A percentile compares a stretch with the other conserved stretches of the same genome.
phyloP scores from a whole-genome alignment of 2,888 invertebrate species.

The Callyntrura guangdongensis region DNA sequence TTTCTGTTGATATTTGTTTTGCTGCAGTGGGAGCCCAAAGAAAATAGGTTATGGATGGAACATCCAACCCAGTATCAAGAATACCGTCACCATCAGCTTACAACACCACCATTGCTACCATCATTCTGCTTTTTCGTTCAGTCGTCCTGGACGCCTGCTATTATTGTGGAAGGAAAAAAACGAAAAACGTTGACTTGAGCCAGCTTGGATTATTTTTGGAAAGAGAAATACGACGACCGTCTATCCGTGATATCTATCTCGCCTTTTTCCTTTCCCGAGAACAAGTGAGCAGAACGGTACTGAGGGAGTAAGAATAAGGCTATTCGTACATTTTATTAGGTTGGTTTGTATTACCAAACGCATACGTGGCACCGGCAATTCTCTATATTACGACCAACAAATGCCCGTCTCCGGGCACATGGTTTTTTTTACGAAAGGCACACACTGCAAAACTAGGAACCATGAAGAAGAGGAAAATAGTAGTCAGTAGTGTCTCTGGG shows the following conservation, averaged over 20 bases:
- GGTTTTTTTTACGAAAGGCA: background rate
- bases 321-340: conserved; percentile 20
- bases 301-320: conserved; percentile 12
- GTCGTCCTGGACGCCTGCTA: background rate
- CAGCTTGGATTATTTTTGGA: conserved; percentile 50
- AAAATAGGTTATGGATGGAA: conserved; percentile 29
- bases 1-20: background rate
- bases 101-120: background rate
- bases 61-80: background rate
- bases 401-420: background rate
- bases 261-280: background rate
- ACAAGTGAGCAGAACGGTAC: conserved; percentile 26
- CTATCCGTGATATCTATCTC: conserved; percentile 5
- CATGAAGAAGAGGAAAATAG: conserved; percentile 27
- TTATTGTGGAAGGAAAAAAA: background rate
- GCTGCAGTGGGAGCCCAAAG: conserved; percentile 34
- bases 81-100: background rate
- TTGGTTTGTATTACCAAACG: background rate
- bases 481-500: conserved; percentile 48
- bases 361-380: background rate
- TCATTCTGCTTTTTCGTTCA: background rate
- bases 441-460: background rate
- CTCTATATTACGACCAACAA: background rate
- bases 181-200: conserved; percentile 25
- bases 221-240: conserved; percentile 9